Base-by-base conservation (phyloP, 1,140 invertebrate genomes). In the Cydia amplana region DNA sequence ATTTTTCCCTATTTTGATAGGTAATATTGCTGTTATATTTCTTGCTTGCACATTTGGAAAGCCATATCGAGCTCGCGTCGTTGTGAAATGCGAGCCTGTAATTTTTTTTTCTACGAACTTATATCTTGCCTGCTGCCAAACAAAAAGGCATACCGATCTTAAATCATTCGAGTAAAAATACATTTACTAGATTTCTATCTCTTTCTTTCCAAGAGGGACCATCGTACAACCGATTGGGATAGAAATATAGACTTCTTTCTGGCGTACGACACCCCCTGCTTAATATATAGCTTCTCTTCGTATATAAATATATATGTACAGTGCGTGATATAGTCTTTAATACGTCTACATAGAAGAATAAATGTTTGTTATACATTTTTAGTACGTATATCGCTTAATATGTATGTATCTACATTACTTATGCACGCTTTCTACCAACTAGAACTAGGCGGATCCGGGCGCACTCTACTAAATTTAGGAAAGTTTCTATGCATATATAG, bases 321-420 rank as follows among this genome's bases (percentile, higher is more conserved):
- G 28, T 32, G 32, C 65, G 18, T 36, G 23, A 67, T 67, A 67
- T 67, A 67, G 20, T 36, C 65, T 70, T 70, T 70, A 18, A 43
- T 70, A 70, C 65, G 10, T 70, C 65, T 70, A 70, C 14, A 70
- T 36, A 70, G 65, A 70, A 70, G 65, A 70, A 70, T 70, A 70
- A 36, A 70, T 36, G 28, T 70, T 70, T 70, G 32, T 36, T 70
- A 20, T 70, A 70, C n/a, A 70, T 70, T 70, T 70, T 36, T 70
- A 70, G 65, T 67, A 67, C 64, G 64, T 67, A 67, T 70, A 60
- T 60, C 0, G 55, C 55, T 60, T 60, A 60, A 60, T 55, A 18
- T 55, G 16, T 55, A 18, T 60, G 20, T 60, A 60, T 60, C 55
- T 60, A 60, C 55, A 60, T 60, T 60, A 60, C 55, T 60, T 20